Base-by-base conservation (phyloP, 2,888 invertebrate species). In the Drosophila picticornis region DNA sequence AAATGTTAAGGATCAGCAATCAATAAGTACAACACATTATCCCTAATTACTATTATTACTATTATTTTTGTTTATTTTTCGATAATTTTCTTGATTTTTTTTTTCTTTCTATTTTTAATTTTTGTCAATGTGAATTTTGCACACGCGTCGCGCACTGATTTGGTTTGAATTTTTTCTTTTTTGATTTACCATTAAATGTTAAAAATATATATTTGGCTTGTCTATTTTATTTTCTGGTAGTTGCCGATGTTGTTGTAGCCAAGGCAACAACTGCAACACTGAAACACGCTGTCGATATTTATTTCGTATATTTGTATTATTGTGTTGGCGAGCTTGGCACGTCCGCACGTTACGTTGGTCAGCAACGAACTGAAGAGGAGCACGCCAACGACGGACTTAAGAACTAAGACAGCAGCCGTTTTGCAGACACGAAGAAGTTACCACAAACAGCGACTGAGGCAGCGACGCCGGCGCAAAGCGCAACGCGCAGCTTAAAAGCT, bases 341-440 rank as follows among this genome's bases (percentile, higher is more conserved):
- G 91, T 92, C 92, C 91, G 91, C 90, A 91, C 92, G 92, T 85
- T 90, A 88, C 91, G 93, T 91, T 93, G 93, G 93, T 93, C 93
- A 93, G 92, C 92, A 91, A 91, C 93, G 90, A 93, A 93, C 93
- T 93, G 93, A 93, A 93, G 93, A 93, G 92, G 93, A 93, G 92
- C 92, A 91, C 91, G 91, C 92, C 91, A 90, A 91, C 92, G 90
- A 90, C 93, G 93, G 92, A 92, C 93, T 93, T 93, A 93, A 93
- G 93, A 93, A 93, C 93, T 90, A 85, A 88, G 89, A 88, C 88
- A 82, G 83, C 84, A 80, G 81, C 83, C 77, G 81, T 62, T 72
- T 72, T 72, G 83, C 85, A 80, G 88, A 80, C 83, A 84, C 83
- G 78, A 79, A 77, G 88, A 86, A 86, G 82, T 86, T 84, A 87